Conservation (phyloP, 37 sponge, comb jelly and placozoan genomes). For the Bolinopsis microptera region DNA sequence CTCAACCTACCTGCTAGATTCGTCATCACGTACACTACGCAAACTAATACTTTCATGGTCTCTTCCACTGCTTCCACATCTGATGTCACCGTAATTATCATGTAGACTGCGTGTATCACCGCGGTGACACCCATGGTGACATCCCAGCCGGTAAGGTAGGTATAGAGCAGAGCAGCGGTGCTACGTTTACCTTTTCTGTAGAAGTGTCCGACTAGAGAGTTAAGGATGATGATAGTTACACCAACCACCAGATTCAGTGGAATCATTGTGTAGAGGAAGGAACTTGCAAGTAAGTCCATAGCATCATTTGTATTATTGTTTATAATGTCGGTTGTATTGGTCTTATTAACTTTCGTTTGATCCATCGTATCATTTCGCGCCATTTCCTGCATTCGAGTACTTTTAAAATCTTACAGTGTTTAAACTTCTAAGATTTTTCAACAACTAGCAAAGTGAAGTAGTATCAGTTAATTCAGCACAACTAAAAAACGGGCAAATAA, state of each 20-base stretch:
- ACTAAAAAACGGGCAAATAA: too few species aligned
- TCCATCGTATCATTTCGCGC: too few species aligned
- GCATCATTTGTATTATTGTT: too few species aligned
- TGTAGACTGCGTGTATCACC: neutral
- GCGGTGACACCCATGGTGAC: neutral
- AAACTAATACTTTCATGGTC: neutral
- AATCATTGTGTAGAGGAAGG: neutral
- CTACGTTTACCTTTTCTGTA: neutral
- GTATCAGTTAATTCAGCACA: too few species aligned
- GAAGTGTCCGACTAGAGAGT: neutral
- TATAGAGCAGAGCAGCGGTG: neutral
- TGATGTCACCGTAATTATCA: neutral
- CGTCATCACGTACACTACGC: neutral
- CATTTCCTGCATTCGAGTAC: too few species aligned
- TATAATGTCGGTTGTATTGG: too few species aligned
- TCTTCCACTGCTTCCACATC: neutral
- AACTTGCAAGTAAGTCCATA: too few species aligned
- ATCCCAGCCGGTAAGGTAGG: neutral
- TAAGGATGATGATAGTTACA: neutral
- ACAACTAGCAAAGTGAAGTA: too few species aligned
- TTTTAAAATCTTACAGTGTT: too few species aligned
- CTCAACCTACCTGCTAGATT: neutral
- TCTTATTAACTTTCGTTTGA: too few species aligned
- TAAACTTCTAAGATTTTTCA: too few species aligned
- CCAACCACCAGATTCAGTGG: neutral